These are phyloP conservation scores for Cyclopterus lumpus DNA, from an alignment of 2,797 vertebrate species.

Conservation along the genomic window DNA sequence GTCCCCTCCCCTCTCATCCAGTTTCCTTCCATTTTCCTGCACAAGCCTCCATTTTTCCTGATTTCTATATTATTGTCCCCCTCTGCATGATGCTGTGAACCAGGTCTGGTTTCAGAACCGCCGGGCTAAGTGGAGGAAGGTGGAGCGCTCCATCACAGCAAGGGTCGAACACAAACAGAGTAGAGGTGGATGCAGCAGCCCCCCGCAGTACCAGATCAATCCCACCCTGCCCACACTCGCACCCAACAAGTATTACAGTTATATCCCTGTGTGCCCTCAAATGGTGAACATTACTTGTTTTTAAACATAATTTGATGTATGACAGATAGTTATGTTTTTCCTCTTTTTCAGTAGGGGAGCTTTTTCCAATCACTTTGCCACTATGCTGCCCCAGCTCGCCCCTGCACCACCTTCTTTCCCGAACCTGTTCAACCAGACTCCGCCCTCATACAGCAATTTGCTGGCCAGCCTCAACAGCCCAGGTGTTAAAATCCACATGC, in stretches of 20 bases:
- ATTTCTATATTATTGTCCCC: neutral
- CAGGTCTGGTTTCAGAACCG: constrained; percentile 99
- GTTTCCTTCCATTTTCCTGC: neutral
- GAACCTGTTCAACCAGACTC: constrained; percentile 61
- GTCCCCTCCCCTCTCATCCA: neutral
- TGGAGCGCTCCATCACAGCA: constrained; percentile 74
- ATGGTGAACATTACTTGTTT: neutral
- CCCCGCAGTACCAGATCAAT: constrained; percentile 48
- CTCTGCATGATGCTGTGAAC: constrained; percentile 23
- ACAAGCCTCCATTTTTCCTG: neutral
- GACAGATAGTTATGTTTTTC: neutral
- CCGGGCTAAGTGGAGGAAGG: constrained; percentile 94
- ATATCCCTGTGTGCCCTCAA: neutral
- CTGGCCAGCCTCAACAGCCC: constrained; percentile 75
- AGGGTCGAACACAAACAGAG: constrained; percentile 71
- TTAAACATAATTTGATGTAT: constrained; percentile 1
- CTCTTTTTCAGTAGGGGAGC: constrained; percentile 40
- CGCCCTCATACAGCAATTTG: constrained; percentile 72
- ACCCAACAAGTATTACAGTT: constrained; percentile 53
- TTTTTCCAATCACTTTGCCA: constrained; percentile 48
- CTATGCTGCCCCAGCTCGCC: constrained; percentile 60
- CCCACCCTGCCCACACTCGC: constrained; percentile 34
- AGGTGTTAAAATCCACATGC: constrained; percentile 45
- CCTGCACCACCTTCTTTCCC: constrained; percentile 57
- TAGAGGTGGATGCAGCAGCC: constrained; percentile 37